Evolutionary conservation across 2,888 invertebrate genomes (phyloP).

Genomic region (Aspidiotus destructor): DNA sequence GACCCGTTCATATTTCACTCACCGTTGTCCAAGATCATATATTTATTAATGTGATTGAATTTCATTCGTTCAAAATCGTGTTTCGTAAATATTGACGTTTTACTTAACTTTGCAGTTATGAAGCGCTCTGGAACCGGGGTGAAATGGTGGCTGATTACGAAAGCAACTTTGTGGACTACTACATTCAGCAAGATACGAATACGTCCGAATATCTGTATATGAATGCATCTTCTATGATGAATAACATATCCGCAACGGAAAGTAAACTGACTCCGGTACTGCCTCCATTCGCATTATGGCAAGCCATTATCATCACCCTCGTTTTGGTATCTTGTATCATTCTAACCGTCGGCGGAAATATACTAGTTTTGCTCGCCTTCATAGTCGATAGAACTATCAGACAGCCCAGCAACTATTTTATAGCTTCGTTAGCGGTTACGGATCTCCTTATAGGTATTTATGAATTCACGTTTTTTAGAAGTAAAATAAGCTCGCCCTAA

Average conservation of each 20-base stretch:
- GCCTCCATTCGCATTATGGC: slow-evolving; percentile 82
- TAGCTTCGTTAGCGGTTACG: slow-evolving; percentile 93
- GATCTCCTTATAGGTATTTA: slow-evolving; percentile 84
- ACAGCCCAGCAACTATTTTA: slow-evolving; percentile 98
- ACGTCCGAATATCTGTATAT: slow-evolving; percentile 14
- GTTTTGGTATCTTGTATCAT: slow-evolving; percentile 79
- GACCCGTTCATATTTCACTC: no score
- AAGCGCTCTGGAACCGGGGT: slow-evolving; percentile 24
- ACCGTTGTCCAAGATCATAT: not conserved
- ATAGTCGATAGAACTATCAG: slow-evolving; percentile 85
- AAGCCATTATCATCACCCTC: slow-evolving; percentile 78
- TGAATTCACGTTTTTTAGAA: not conserved
- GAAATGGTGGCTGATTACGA: slow-evolving; percentile 23
- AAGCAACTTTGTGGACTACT: slow-evolving; percentile 18
- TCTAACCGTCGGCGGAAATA: slow-evolving; percentile 88
- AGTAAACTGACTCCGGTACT: slow-evolving; percentile 47
- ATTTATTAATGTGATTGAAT: not conserved
- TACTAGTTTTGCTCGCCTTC: slow-evolving; percentile 88
- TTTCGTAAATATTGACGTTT: no score
- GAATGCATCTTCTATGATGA: slow-evolving; percentile 21
- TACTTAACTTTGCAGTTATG: slow-evolving; percentile 14
- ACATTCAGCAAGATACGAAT: slow-evolving; percentile 16
- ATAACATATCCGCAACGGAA: slow-evolving; percentile 37
- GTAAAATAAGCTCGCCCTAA: not conserved
- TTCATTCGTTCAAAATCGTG: no score